Conservation (phyloP, 2,797 vertebrate species). For the Semaprochilodus insignis region DNA sequence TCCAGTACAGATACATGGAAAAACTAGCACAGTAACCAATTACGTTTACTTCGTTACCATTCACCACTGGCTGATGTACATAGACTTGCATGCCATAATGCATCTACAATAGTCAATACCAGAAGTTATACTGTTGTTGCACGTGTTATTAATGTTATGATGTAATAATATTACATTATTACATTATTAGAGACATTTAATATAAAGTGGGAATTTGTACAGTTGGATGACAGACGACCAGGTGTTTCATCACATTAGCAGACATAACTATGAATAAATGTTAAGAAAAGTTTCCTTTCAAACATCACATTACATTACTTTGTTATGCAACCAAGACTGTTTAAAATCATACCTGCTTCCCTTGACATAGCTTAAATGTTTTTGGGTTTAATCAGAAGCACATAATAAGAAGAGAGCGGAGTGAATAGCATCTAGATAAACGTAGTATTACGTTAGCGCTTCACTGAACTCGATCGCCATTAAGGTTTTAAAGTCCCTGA, state of each 20-base stretch:
- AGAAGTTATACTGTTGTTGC: no score
- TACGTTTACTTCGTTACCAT: no score
- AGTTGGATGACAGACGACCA: not conserved
- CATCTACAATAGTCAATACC: no score
- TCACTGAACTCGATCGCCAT: slow-evolving; percentile 76
- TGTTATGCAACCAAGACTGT: slow-evolving; percentile 9
- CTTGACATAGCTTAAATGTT: slow-evolving; percentile 58
- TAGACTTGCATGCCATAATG: no score
- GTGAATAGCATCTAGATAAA: slow-evolving; percentile 45
- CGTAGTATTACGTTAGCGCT: slow-evolving; percentile 64
- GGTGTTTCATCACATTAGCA: not conserved
- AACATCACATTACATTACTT: not conserved
- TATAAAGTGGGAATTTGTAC: not conserved
- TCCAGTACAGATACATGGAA: no score
- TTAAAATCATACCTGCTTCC: slow-evolving; percentile 39
- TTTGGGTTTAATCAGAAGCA: slow-evolving; percentile 23
- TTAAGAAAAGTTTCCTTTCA: not conserved
- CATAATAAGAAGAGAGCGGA: slow-evolving; percentile 71
- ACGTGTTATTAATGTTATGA: no score
- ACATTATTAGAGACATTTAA: no score
- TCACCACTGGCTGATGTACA: no score
- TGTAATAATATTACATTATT: no score
- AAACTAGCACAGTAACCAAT: no score
- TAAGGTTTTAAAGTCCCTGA: slow-evolving; percentile 76
- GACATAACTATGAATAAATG: not conserved